These are phyloP conservation scores for Rhabdomys dilectus DNA, from an alignment of 2,113 vertebrate species.

Conservation along the genomic window DNA sequence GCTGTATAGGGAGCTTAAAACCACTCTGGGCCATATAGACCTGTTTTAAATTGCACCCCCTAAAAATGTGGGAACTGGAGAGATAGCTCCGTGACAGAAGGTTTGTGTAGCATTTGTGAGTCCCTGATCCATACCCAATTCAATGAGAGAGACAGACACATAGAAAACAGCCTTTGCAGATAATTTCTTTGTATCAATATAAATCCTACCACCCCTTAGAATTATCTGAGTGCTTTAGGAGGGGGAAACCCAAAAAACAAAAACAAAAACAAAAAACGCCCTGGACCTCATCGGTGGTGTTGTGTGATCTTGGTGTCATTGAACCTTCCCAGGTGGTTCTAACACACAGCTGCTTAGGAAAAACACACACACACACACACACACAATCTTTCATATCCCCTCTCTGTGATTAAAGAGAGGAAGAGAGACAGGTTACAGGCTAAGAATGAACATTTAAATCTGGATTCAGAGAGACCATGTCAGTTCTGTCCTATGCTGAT, in stretches of 20 bases:
- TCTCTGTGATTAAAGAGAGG: neutral
- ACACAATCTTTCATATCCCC: neutral
- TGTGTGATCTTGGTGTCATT: neutral
- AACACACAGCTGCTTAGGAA: neutral
- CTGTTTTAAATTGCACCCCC: neutral
- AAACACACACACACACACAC: too few relatives aligned
- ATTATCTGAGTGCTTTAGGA: slow-evolving; percentile 25
- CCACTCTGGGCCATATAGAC: neutral
- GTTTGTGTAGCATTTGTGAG: neutral
- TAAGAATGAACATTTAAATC: neutral
- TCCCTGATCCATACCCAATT: neutral
- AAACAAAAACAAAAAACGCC: neutral
- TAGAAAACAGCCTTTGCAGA: neutral
- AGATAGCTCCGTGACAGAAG: neutral
- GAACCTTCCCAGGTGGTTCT: neutral
- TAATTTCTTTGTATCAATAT: neutral
- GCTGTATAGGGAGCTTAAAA: neutral
- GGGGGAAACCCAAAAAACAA: neutral
- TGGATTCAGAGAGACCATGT: neutral
- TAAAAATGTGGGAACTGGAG: neutral
- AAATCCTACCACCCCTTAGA: neutral
- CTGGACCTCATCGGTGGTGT: neutral
- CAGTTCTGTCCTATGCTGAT: neutral
- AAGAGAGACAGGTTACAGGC: neutral
- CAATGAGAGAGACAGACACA: neutral